Evolutionary conservation across 2,797 vertebrate genomes (phyloP), one percentile per base, ranked within the genome.

Genomic region (Phataginus tetradactyla): DNA sequence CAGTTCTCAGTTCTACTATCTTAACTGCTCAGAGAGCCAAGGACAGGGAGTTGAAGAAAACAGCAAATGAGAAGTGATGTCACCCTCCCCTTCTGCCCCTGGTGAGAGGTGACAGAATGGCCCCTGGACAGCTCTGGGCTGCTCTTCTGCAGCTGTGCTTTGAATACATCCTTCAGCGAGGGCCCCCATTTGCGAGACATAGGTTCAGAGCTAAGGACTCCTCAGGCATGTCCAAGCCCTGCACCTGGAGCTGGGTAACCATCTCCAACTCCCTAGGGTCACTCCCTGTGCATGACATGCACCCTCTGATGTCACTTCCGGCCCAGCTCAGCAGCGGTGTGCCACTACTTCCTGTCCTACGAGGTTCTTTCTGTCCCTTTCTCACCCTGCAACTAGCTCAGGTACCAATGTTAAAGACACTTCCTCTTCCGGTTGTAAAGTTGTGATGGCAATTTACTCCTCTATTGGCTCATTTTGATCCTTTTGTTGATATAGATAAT

Each of bases 401-500:
- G 88, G 68, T 42, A 20, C 15, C 15, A 57, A 63, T 11, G n/a
- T 29, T 79, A 53, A 71, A 80, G 77, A 69, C 25, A 51, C 20
- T 20, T n/a, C 61, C 34, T 23, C 29, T 34, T 32, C 32, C 4
- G 2, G 51, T 23, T 75, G 78, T 25, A 29, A 86, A 49, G 61
- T 11, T 42, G 34, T 32, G 90, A 68, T 72, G 77, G 81, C 34
- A 42, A 25, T 59, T 72, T 83, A 77, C 39, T 49, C 37, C 63
- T 53, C 81, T 63, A 5, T 59, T 53, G 75, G 39, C 83, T 86
- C 90, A 77, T 88, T 96, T 61, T 79, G 85, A 84, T 63, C 68
- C 27, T 96, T 64, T 63, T n/a, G 32, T 69, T 90, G 93, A 88
- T 59, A 59, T 42, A 34, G 94, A 39, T 75, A 91, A 93, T 75